Evolutionary conservation across 2,797 vertebrate genomes (phyloP).

Genomic region (Pagetopsis macropterus): DNA sequence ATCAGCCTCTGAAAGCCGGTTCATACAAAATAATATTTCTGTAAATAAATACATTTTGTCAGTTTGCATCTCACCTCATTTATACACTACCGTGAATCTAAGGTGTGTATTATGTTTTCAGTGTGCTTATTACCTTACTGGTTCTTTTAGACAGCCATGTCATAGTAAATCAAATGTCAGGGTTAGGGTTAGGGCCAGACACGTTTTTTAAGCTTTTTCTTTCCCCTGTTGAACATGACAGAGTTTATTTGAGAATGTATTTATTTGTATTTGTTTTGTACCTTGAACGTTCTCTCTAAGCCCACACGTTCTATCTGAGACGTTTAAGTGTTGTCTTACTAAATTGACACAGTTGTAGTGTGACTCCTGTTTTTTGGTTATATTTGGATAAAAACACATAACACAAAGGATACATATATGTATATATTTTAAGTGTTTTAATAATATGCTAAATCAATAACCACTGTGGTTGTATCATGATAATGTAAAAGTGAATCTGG

Average conservation of each 20-base stretch:
- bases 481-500: conserved; percentile 31
- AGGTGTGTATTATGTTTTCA: background rate
- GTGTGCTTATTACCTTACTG: background rate
- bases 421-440: too few relatives aligned
- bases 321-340: background rate
- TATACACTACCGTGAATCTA: background rate
- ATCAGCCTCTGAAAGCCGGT: background rate
- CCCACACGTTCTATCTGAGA: background rate
- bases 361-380: background rate
- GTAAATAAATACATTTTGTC: background rate
- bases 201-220: too few relatives aligned
- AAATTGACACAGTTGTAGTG: background rate
- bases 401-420: background rate
- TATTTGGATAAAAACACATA: background rate
- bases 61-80: background rate
- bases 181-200: too few relatives aligned
- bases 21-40: background rate
- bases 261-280: too few relatives aligned
- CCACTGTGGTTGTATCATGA: conserved; percentile 3
- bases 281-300: background rate
- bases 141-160: background rate
- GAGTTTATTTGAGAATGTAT: too few relatives aligned
- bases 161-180: background rate
- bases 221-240: too few relatives aligned
- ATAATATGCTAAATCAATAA: conserved; percentile 7